Base-by-base conservation (phyloP, 2,888 invertebrate genomes). In the Cyaniris semiargus region DNA sequence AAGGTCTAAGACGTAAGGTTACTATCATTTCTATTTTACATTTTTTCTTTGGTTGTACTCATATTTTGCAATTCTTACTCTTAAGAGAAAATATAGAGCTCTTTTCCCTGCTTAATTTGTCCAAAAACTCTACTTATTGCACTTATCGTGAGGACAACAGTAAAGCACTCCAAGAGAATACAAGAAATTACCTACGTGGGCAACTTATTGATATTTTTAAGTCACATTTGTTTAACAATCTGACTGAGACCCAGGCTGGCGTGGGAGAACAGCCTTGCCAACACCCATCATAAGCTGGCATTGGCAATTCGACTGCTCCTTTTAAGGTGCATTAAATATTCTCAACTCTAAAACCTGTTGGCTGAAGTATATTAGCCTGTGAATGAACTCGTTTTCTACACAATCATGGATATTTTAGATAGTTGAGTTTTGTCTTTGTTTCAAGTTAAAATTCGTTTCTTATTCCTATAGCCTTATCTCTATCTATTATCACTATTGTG, bases 241-340 rank as follows among this genome's bases (percentile, higher is more conserved):
- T 34, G 38, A n/a, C n/a, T 71, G 21, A 21, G 5, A 1, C 72
- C 6, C 38, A 53, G 21, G 48, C 85, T 83, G 84, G 89, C 85
- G 91, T 90, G 83, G 91, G 91, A 83, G 80, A 60, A 81, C 84
- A 89, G 87, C 90, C 91, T 91, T 90, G 89, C 85, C 84, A 85
- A 85, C 85, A 83, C 84, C 81, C 81, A 81, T 79, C 78, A 77
- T 79, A 78, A 79, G 80, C 80, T 85, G 86, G 87, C 88, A 88
- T 88, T 90, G 89, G 86, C 83, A 79, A 81, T 81, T 81, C 83
- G 81, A 82, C 82, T 83, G 81, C 80, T 81, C 90, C 89, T 86
- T 89, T 86, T 89, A 87, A 79, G 88, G 87, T 80, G 81, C 83
- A 81, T 79, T 48, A 27, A 56, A 56, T 27, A 72, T 72, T 60